phyloP scores from a whole-genome alignment of 2,113 vertebrate genomes.

The Pterocles gutturalis region DNA sequence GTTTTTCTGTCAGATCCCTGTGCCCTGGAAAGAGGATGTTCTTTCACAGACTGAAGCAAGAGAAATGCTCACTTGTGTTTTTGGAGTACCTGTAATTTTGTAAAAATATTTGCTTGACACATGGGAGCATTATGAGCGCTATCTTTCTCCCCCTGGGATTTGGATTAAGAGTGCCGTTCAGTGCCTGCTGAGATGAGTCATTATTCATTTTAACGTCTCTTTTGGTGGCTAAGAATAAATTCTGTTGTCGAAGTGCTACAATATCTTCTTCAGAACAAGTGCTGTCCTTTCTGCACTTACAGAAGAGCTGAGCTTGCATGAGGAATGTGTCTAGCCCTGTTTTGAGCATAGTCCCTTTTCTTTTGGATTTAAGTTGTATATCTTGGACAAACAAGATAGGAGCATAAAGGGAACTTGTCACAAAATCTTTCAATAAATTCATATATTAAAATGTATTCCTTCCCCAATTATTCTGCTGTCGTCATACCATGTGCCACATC shows the following conservation, averaged over 20 bases:
- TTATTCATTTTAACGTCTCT: background rate
- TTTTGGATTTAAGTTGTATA: background rate
- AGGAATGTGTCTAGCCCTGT: background rate
- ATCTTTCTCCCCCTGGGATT: background rate
- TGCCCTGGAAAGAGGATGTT: background rate
- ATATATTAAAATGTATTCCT: constrained; percentile 22
- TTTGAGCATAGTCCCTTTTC: background rate
- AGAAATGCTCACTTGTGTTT: background rate
- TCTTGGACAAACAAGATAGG: background rate
- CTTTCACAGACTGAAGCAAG: background rate
- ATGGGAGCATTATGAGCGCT: background rate
- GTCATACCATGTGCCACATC: background rate
- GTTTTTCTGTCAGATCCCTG: background rate
- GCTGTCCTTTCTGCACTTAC: background rate
- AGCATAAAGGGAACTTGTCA: background rate
- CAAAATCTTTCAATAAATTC: background rate
- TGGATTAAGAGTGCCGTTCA: background rate
- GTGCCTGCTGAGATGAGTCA: background rate
- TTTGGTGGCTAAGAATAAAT: background rate
- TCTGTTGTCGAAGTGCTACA: background rate
- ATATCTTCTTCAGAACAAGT: background rate
- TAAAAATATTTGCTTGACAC: background rate
- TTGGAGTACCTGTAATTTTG: background rate
- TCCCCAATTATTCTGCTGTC: background rate
- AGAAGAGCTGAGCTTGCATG: background rate